Base-by-base conservation (phyloP, 2,888 invertebrate species). In the Eupeodes luniger region DNA sequence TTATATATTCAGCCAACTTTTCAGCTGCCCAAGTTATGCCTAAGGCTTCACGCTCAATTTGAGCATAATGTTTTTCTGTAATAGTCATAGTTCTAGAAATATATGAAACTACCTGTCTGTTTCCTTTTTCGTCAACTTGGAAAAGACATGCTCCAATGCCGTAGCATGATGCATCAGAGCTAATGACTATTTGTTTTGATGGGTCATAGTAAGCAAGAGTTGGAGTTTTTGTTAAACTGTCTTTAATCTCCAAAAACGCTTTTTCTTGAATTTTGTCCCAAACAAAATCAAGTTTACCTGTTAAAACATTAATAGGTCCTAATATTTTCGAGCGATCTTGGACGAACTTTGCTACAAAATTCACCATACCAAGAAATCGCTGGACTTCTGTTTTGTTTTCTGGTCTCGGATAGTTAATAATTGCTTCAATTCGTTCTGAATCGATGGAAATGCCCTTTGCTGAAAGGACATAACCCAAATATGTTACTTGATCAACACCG, bases 61-160 rank as follows among this genome's bases (percentile, higher is more conserved):
- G 57, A 19, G 57, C 57, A 57, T 57, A 57, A 57, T 57, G 57
- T 27, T 57, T 57, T 5, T 57, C 27, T 57, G 57, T 57, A 57
- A 5, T 19, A 57, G 10, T 57, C 57, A 57, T 57, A 11, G 57
- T 57, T 27, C 57, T 57, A 19, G 57, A 57, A 19, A 57, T 57
- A 57, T 57, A 57, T 19, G 57, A 57, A 57, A 57, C 57, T 4
- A 57, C 57, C 11, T 57, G 57, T 82, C 16, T 64, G 4, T 47
- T 16, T 40, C 6, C 44, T 64, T 64, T 57, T 27, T 49, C 27
- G 11, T 27, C 57, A 4, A 19, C 57, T 57, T 57, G 57, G 27
- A 57, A 57, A 57, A 57, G 27, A 57, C 57, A 27, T 57, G 57
- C 27, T 27, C 57, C 57, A 57, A 57, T 57, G 11, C 57, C 19